Base-by-base conservation (phyloP, 2,888 invertebrate species). In the Sinotaia quadrata region DNA sequence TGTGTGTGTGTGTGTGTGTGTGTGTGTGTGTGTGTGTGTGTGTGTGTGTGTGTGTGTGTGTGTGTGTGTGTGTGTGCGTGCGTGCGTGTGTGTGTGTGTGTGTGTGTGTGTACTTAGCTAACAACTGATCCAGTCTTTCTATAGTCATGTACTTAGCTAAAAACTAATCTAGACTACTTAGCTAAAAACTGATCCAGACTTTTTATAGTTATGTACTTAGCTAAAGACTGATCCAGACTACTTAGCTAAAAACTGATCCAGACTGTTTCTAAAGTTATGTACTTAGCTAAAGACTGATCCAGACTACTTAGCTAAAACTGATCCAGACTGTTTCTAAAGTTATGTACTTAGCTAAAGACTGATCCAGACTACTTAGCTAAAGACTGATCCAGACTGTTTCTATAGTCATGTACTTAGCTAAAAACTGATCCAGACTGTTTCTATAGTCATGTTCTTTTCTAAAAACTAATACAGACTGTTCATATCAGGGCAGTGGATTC, bases 1-100 rank as follows among this genome's bases (percentile, higher is more conserved):
- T 51, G 52, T 51, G 2, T 51, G 52, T 51, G 52, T 3, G 52
- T 24, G 52, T 51, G 52, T 51, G 2, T 4, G 52, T 51, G 52
- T 51, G 41, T 41, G 41, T 41, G 41, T 41, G 41, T 2, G 2
- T 3, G 41, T 12, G 27, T 31, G 54, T 54, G 27, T 1, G 5
- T 54, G 27, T 31, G 54, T 54, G 54, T 2, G 54, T 54, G 1
- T 3, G 54, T 5, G 54, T 54, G 54, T 5, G 29, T 34, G 54
- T 5, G 54, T 24, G 27, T 51, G 54, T 54, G 27, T 2, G 54
- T 54, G 54, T 54, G 7, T 24, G 54, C 24, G 51, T 15, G 51
- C 21, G 51, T 51, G 51, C 24, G 52, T 4, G 52, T 51, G 52
- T 51, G 52, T 4, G 52, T 4, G 52, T 2, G 52, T 51, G 52